Base-by-base conservation (phyloP, 1,140 invertebrate genomes). In the Macrocentrus cingulum region DNA sequence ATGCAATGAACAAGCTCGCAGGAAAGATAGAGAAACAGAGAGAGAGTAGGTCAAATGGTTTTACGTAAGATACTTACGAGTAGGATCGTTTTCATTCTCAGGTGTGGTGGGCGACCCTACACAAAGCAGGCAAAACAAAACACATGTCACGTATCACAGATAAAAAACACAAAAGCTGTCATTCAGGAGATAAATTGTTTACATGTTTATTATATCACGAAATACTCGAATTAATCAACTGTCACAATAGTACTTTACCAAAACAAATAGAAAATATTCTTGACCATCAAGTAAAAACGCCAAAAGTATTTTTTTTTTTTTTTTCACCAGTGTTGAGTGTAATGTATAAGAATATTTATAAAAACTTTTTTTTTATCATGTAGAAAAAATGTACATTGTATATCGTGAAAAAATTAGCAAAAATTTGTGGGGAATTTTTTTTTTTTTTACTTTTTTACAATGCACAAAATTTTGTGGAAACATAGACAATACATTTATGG, bases 31-130 rank as follows among this genome's bases (percentile, higher is more conserved):
- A n/a, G 7, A 49, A 41, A 51, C 19, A 51, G 9, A 59, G 50
- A 53, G 34, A 20, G 32, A 9, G 39, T 42, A 44, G 42, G 52
- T 51, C 29, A 52, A 59, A 56, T 75, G 32, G 60, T 69, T 49
- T 63, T 66, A 69, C 64, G 62, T 69, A 68, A 68, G 59, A 75
- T 82, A 83, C 81, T 84, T 82, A 84, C 82, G 79, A 68, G 78
- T 75, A 66, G 80, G 69, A 76, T 83, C 82, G 66, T 80, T 82
- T 74, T 83, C 82, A 76, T 79, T 80, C 74, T 77, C 80, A 60
- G 81, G 81, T 71, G 81, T 82, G 55, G 77, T 81, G 68, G 81
- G 80, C 70, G 80, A 81, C 69, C 76, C 80, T 82, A 80, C 75
- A 77, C 70, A 79, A 39, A 78, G 77, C 77, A 78, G 74, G 76